These are phyloP conservation scores for Callitettix versicolor DNA, from an alignment of 1,140 invertebrate species.

Conservation along the genomic window DNA sequence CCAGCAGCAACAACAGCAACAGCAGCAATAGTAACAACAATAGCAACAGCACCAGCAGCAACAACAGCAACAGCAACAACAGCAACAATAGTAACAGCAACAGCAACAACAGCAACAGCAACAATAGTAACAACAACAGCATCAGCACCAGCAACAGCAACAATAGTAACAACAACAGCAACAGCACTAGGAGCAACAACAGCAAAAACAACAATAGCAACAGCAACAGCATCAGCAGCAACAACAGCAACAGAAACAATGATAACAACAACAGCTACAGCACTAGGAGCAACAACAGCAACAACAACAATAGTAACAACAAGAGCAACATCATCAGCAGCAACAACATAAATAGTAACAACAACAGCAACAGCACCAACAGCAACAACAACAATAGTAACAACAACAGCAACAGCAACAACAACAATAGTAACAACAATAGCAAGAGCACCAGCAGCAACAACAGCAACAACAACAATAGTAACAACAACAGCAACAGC, in stretches of 20 bases:
- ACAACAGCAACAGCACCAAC: no score
- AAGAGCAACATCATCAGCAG: constrained; percentile 35
- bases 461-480: constrained; percentile 17
- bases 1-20: constrained; percentile 28
- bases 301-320: constrained; percentile 16
- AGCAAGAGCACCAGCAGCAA: constrained; percentile 31
- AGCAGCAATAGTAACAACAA: constrained; percentile 15
- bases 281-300: constrained; percentile 18
- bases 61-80: constrained; percentile 13
- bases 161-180: constrained; percentile 32
- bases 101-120: constrained; percentile 7
- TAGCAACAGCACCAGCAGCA: constrained; percentile 6
- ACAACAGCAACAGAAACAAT: no score
- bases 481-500: constrained; percentile 23
- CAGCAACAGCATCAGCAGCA: no score
- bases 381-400: no score
- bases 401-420: constrained; percentile 36
- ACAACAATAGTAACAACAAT: constrained; percentile 29
- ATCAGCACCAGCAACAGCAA: constrained; percentile 27
- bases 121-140: constrained; percentile 14
- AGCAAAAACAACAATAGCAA: constrained; percentile 10
- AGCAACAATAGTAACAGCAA: constrained; percentile 9
- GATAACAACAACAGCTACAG: constrained; percentile 15
- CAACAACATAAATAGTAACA: no score
- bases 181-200: constrained; percentile 16